A percentile compares a stretch with the other conserved stretches of the same genome.
phyloP scores from a whole-genome alignment of 2,888 invertebrate species.

The Tipula confusa region DNA sequence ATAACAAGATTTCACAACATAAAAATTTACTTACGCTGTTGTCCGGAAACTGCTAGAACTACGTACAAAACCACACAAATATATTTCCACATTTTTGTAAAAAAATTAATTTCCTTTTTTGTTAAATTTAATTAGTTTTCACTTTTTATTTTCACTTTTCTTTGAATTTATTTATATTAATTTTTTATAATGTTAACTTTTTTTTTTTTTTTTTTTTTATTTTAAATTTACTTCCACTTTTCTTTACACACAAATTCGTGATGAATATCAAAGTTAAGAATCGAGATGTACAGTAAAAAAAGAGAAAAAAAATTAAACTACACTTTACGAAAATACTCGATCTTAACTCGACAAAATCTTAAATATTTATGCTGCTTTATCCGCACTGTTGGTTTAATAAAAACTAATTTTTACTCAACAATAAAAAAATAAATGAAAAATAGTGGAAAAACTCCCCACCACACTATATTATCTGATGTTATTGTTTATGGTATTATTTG shows the following conservation, averaged over 20 bases:
- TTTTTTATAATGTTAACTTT: background rate
- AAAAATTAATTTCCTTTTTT: background rate
- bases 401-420: background rate
- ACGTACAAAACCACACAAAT: background rate
- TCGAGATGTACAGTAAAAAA: background rate
- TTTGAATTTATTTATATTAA: background rate
- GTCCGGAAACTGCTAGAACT: background rate
- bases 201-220: background rate
- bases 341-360: background rate
- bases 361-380: background rate
- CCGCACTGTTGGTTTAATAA: background rate
- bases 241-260: background rate
- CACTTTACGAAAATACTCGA: background rate
- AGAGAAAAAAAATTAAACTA: no score
- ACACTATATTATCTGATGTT: background rate
- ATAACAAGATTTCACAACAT: background rate
- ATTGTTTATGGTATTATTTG: background rate
- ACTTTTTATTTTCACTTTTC: conserved; percentile 6
- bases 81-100: background rate
- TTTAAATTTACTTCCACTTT: background rate
- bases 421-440: background rate
- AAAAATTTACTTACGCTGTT: background rate
- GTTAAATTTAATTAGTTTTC: background rate
- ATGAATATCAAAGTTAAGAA: background rate
- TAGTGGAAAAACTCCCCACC: background rate